These are phyloP conservation scores for Pollenia griseotomentosa DNA, from an alignment of 2,888 invertebrate genomes.

Conservation along the genomic window DNA sequence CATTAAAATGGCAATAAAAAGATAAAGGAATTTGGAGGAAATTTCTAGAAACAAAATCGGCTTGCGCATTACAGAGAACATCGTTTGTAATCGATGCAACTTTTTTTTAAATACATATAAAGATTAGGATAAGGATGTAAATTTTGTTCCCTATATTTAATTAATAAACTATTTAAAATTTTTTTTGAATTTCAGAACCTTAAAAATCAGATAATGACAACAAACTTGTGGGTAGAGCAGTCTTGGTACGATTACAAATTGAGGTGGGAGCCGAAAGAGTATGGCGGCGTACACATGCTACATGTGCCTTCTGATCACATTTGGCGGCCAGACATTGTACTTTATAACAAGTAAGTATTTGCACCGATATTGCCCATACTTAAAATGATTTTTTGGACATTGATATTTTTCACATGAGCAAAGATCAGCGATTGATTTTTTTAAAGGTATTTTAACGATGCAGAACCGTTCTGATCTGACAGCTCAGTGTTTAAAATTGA, in stretches of 20 bases:
- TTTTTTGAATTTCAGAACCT: conserved; percentile 89
- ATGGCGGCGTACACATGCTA: conserved; percentile 93
- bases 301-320: conserved; percentile 94
- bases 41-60: no score
- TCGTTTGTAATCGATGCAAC: no score
- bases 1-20: no score
- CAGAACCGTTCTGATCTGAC: background rate
- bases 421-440: conserved; percentile 5
- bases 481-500: background rate
- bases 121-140: no score
- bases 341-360: conserved; percentile 90
- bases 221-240: conserved; percentile 91
- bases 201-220: conserved; percentile 97
- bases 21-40: no score
- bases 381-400: conserved; percentile 1
- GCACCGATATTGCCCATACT: background rate
- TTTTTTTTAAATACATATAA: no score
- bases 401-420: conserved; percentile 33
- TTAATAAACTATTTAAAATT: background rate
- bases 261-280: conserved; percentile 93
- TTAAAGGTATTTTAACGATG: background rate
- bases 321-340: conserved; percentile 92
- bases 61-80: no score
- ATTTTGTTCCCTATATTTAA: no score
- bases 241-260: conserved; percentile 95